Evolutionary conservation across 2,888 invertebrate genomes (phyloP).

Genomic region (Pterostichus niger): DNA sequence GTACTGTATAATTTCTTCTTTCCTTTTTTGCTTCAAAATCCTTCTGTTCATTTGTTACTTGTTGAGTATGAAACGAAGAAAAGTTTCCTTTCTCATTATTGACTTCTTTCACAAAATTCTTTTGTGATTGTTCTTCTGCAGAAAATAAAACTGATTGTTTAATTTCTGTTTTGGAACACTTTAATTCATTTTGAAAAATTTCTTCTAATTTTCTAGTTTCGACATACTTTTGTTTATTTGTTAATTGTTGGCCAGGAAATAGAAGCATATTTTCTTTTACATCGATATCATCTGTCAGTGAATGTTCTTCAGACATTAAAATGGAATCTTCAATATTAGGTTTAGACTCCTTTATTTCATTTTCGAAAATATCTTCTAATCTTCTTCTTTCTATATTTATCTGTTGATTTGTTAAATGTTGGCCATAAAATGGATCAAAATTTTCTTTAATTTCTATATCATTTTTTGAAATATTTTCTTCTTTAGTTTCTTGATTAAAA

Average conservation of each 20-base stretch:
- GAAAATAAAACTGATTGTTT: not conserved
- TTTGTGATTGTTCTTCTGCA: too few species aligned
- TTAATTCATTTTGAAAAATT: not conserved
- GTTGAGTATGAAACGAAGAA: too few species aligned
- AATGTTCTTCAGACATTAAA: not conserved
- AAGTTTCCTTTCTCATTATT: too few species aligned
- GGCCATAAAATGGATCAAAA: not conserved
- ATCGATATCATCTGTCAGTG: not conserved
- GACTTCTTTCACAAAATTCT: too few species aligned
- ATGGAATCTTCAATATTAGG: not conserved
- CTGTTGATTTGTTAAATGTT: not conserved
- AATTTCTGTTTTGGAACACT: constrained; percentile 4
- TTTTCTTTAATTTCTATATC: not conserved
- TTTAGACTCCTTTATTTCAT: not conserved
- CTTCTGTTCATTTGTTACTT: too few species aligned
- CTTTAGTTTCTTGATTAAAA: too few species aligned
- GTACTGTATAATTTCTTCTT: too few species aligned
- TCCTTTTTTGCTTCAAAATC: too few species aligned
- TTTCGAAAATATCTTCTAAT: not conserved
- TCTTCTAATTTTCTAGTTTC: not conserved
- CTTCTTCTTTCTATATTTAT: too few species aligned
- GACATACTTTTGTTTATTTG: not conserved
- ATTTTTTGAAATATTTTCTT: too few species aligned
- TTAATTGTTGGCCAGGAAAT: not conserved
- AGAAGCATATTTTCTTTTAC: not conserved